These are phyloP conservation scores for Syrphus vitripennis DNA, from an alignment of 2,888 invertebrate genomes.

Conservation along the genomic window DNA sequence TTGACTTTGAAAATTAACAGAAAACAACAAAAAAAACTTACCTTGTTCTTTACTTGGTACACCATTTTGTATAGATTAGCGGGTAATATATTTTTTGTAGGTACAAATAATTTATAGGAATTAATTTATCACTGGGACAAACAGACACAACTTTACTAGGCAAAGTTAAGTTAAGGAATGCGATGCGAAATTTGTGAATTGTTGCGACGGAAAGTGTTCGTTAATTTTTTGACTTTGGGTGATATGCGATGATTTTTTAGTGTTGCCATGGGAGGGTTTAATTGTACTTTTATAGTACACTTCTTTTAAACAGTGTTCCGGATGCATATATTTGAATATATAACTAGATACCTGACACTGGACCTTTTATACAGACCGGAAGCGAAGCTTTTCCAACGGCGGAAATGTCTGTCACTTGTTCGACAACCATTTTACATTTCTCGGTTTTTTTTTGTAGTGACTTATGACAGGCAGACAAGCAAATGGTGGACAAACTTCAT, in stretches of 20 bases:
- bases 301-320: no score
- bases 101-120: conserved; percentile 19
- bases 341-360: no score
- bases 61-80: conserved; percentile 76
- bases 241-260: not conserved
- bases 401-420: no score
- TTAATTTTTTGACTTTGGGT: not conserved
- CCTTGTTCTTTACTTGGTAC: conserved; percentile 77
- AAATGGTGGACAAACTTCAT: no score
- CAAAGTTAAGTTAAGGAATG: conserved; percentile 60
- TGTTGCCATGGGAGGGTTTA: not conserved
- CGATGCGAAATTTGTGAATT: not conserved
- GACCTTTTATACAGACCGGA: no score
- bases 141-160: conserved; percentile 24
- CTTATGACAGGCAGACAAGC: no score
- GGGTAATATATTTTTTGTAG: conserved; percentile 28
- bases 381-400: no score
- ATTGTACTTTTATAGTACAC: not conserved
- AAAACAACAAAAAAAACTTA: conserved; percentile 72
- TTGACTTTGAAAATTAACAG: not conserved
- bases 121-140: conserved; percentile 29
- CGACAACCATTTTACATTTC: no score
- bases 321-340: no score
- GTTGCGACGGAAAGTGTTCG: not conserved
- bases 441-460: no score